Evolutionary conservation across 2,113 vertebrate species (phyloP).

Genomic region (Hypomesus transpacificus): DNA sequence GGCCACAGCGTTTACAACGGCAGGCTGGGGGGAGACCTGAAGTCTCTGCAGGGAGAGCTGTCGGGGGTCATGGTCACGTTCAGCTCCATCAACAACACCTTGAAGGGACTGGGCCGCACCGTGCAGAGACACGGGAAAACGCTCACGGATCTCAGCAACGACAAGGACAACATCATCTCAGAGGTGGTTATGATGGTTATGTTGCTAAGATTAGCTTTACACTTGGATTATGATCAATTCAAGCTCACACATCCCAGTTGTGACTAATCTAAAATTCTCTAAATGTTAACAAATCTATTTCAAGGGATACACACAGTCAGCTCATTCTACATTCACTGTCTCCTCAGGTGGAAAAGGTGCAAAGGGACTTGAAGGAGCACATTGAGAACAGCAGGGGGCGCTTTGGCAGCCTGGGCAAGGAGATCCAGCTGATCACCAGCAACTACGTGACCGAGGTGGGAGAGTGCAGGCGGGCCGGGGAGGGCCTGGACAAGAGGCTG

Average conservation of each 20-base stretch:
- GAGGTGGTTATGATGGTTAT: slow-evolving; percentile 67
- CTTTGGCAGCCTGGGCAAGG: slow-evolving; percentile 64
- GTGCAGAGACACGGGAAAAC: slow-evolving; percentile 75
- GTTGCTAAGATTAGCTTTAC: no score
- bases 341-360: slow-evolving; percentile 72
- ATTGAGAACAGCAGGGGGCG: slow-evolving; percentile 67
- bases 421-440: slow-evolving; percentile 64
- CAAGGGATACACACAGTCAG: no score
- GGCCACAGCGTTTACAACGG: slow-evolving; percentile 76
- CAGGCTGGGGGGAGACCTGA: slow-evolving; percentile 71
- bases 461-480: slow-evolving; percentile 65
- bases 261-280: no score
- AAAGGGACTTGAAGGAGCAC: slow-evolving; percentile 72
- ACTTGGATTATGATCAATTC: no score
- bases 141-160: slow-evolving; percentile 68
- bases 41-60: slow-evolving; percentile 79
- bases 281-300: no score
- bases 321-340: background rate
- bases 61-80: slow-evolving; percentile 72
- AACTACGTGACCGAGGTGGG: slow-evolving; percentile 65
- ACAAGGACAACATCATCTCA: slow-evolving; percentile 74
- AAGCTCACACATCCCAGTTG: no score
- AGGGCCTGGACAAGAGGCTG: slow-evolving; percentile 74
- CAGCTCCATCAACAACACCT: slow-evolving; percentile 76
- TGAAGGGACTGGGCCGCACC: slow-evolving; percentile 77